Conservation (phyloP, 1,140 invertebrate genomes). For the Temnothorax longispinosus region DNA sequence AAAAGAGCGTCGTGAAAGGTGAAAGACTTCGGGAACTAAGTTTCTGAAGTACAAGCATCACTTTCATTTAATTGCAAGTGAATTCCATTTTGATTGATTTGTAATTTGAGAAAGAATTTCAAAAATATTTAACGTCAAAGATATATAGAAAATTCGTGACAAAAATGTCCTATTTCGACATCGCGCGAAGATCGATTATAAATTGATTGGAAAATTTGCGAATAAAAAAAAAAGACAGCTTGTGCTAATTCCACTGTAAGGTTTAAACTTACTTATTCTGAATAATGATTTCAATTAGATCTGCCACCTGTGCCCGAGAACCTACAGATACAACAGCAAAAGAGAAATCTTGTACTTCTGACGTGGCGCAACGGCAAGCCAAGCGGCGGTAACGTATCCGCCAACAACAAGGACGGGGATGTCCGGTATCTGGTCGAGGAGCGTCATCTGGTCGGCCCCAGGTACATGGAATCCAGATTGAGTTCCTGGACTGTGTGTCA, state of each 20-base stretch:
- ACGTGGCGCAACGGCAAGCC: conserved; percentile 75
- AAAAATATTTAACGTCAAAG: not conserved
- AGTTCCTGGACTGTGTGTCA: conserved; percentile 85
- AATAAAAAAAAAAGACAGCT: not conserved
- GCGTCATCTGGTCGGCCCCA: conserved; percentile 86
- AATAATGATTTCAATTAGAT: conserved; percentile 72
- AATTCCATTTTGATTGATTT: not conserved
- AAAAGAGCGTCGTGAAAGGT: not conserved
- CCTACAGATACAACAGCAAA: conserved; percentile 78
- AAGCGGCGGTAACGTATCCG: conserved; percentile 7
- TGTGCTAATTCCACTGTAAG: not conserved
- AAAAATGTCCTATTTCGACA: not conserved
- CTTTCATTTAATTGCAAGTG: not conserved
- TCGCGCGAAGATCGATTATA: not conserved
- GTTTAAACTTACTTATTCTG: not conserved
- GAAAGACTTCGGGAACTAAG: not conserved
- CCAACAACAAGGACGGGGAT: conserved; percentile 22
- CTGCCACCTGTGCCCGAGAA: conserved; percentile 83
- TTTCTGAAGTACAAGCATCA: not conserved
- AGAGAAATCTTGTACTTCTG: conserved; percentile 77
- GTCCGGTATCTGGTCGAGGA: conserved; percentile 86
- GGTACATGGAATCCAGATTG: conserved; percentile 85
- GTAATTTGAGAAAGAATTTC: not conserved
- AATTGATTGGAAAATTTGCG: not conserved
- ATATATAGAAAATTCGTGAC: not conserved